Evolutionary conservation across 53 echinoderm and acorn worm genomes (phyloP).

Genomic region (Henricia sp.): DNA sequence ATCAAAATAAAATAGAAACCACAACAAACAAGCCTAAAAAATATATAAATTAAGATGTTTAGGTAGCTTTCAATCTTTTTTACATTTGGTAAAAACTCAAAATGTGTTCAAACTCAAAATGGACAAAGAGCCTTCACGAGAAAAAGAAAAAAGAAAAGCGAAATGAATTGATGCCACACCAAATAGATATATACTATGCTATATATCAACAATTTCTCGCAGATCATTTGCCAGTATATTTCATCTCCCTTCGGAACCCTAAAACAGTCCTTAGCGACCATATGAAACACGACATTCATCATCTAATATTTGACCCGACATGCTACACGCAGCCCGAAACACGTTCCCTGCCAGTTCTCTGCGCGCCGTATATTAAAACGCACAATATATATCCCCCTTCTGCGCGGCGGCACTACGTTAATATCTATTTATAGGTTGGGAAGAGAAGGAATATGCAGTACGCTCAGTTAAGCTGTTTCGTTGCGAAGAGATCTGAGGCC

Average conservation of each 20-base stretch:
- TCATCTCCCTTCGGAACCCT: background rate
- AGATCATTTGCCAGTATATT: background rate
- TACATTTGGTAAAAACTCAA: too few species aligned
- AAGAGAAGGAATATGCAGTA: conserved; percentile 16
- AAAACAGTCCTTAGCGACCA: background rate
- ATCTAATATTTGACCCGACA: conserved; percentile 35
- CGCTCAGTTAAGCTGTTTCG: background rate
- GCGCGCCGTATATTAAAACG: background rate
- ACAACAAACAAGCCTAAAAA: too few species aligned
- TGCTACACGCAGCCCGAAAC: conserved; percentile 17
- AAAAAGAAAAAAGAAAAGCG: too few species aligned
- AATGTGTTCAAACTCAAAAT: too few species aligned
- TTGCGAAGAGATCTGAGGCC: conserved; percentile 25
- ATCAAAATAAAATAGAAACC: too few species aligned
- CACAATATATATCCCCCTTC: conserved; percentile 4
- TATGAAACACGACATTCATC: conserved; percentile 13
- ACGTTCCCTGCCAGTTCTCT: background rate
- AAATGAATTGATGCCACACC: too few species aligned
- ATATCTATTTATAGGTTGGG: conserved; percentile 28
- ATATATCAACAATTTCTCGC: too few species aligned
- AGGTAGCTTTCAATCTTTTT: too few species aligned
- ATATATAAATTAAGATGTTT: too few species aligned
- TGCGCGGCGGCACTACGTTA: background rate
- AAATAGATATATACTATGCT: too few species aligned
- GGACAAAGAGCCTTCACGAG: too few species aligned